Conservation (phyloP, 2,113 vertebrate genomes). For the Alouatta palliata region DNA sequence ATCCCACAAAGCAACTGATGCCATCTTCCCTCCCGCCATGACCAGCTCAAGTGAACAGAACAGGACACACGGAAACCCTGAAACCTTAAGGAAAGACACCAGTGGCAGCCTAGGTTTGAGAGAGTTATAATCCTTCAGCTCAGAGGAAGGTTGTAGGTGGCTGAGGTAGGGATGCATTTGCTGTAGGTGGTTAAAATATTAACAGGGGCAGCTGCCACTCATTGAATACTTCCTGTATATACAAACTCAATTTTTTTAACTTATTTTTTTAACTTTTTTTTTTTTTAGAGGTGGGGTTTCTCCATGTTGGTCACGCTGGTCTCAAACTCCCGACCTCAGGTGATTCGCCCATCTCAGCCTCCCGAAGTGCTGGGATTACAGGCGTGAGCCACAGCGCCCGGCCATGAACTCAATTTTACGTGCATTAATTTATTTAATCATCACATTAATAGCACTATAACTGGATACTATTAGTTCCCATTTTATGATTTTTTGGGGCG, state of each 20-base stretch:
- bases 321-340: too few relatives aligned
- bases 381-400: too few relatives aligned
- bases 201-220: not conserved
- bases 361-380: too few relatives aligned
- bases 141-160: not conserved
- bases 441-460: not conserved
- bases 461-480: not conserved
- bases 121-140: not conserved
- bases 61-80: not conserved
- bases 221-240: not conserved
- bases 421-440: not conserved
- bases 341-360: too few relatives aligned
- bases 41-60: slow-evolving; percentile 1
- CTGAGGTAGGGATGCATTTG: not conserved
- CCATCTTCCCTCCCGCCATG: not conserved
- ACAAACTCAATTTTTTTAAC: not conserved
- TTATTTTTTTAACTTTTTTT: too few relatives aligned
- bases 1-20: not conserved
- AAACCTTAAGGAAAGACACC: not conserved
- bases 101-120: not conserved
- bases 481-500: not conserved
- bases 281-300: too few relatives aligned
- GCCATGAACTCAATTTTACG: not conserved
- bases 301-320: too few relatives aligned
- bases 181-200: not conserved